Evolutionary conservation across 2,888 invertebrate genomes (phyloP), one percentile per base, ranked within the genome.

Genomic region (Agrotis clavis): DNA sequence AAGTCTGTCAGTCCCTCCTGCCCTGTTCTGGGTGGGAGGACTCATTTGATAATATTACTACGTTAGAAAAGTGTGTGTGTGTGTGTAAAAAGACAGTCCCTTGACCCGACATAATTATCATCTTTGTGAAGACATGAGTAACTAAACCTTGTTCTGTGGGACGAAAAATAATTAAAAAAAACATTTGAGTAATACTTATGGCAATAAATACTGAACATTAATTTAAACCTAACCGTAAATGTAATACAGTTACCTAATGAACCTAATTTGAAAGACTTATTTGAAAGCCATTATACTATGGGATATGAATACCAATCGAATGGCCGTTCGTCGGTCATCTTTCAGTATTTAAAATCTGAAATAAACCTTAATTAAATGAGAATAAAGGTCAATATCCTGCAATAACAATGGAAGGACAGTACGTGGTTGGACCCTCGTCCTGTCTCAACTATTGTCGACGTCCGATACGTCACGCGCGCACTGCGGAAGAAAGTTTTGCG

Each of bases 401-500:
- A 54, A 25, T 4, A 11, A 56, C 30, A 25, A 54, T 18, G 56
- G 9, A 13, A 56, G 35, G 57, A 57, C n/a, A 56, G 54, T 65
- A 60, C 69, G 60, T 78, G 67, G 56, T 30, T 54, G 16, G 53
- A 41, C 68, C 59, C 21, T 53, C 30, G 61, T 69, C 62, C 79
- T 68, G 70, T 0, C 56, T 41, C 25, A 19, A 19, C 21, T 25
- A 14, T 54, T 63, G 14, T 45, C 75, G 14, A 71, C 67, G 54
- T 19, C 19, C 35, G 51, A 69, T 5, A 53, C 59, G 35, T 67
- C 74, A 73, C 73, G 83, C 51, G 18, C 71, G 54, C 73, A 53
- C 16, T 41, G 3, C n/a, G 59, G 35, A 78, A 66, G 79, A 82
- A 80, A 80, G 80, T 82, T 18, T 1, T 16, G 16, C 30, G 73